phyloP scores from a whole-genome alignment of 2,113 vertebrate species.

The Casuarius casuarius region DNA sequence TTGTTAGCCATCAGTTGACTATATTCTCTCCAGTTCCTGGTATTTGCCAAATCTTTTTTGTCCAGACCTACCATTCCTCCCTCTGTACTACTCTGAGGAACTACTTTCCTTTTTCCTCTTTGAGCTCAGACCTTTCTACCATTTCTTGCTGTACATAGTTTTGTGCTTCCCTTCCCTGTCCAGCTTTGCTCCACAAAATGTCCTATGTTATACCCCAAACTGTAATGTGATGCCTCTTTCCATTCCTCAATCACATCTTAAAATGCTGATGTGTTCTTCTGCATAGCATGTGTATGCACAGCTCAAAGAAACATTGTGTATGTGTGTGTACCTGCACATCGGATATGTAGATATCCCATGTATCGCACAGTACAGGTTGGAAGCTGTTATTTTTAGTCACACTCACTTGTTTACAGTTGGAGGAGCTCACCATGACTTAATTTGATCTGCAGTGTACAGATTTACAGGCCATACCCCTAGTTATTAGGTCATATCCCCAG shows the following conservation, averaged over 20 bases:
- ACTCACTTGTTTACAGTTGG: neutral
- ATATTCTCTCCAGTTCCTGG: neutral
- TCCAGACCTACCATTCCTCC: neutral
- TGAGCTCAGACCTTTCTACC: neutral
- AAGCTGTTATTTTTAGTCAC: neutral
- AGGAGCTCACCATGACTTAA: neutral
- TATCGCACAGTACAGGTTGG: neutral
- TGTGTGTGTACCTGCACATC: accelerated
- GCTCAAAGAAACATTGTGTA: accelerated
- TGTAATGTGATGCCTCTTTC: neutral
- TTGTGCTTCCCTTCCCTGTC: neutral
- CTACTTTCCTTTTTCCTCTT: neutral
- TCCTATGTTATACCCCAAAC: neutral
- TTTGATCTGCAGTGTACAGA: neutral
- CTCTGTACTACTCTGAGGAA: neutral
- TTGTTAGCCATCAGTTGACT: neutral
- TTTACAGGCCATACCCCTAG: neutral
- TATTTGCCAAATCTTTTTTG: neutral
- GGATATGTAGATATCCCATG: accelerated
- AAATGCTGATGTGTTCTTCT: neutral
- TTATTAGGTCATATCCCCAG: no score
- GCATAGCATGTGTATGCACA: accelerated
- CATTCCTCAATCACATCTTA: neutral
- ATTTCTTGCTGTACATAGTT: accelerated
- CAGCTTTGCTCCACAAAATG: neutral